Conservation (phyloP, 1,140 invertebrate genomes). For the Drosophila prosaltans region DNA sequence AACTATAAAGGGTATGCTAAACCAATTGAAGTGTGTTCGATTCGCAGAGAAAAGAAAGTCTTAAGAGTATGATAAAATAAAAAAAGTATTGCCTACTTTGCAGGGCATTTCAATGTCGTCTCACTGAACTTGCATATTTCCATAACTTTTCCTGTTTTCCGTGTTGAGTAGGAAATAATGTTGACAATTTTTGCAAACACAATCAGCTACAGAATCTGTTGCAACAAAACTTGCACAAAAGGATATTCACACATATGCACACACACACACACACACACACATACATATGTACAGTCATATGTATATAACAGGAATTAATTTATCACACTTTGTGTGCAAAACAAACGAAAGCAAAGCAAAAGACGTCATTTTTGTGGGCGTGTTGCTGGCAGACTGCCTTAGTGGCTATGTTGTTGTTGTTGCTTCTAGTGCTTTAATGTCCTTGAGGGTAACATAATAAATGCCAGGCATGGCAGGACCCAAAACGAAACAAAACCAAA, state of each 20-base stretch:
- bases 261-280: constrained; percentile 13
- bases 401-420: constrained; percentile 11
- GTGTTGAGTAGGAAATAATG: constrained; percentile 44
- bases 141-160: background rate
- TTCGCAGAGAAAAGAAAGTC: too few species aligned
- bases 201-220: constrained; percentile 33
- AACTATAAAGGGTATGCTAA: background rate
- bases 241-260: constrained; percentile 20
- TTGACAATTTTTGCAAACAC: constrained; percentile 51
- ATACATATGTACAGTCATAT: constrained; percentile 18
- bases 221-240: constrained; percentile 30
- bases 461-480: constrained; percentile 33
- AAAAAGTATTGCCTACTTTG: background rate
- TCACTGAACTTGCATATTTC: background rate
- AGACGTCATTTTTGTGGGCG: constrained; percentile 54
- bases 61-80: too few species aligned
- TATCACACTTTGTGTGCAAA: constrained; percentile 58
- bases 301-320: constrained; percentile 41
- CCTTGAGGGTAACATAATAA: constrained; percentile 58
- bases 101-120: background rate
- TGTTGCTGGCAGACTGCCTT: constrained; percentile 42
- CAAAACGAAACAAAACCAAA: constrained; percentile 26
- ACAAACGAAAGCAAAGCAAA: constrained; percentile 37
- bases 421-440: constrained; percentile 28
- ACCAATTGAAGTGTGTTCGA: too few species aligned